Base-by-base conservation (phyloP, 2,888 invertebrate species). In the Netelia virgata region DNA sequence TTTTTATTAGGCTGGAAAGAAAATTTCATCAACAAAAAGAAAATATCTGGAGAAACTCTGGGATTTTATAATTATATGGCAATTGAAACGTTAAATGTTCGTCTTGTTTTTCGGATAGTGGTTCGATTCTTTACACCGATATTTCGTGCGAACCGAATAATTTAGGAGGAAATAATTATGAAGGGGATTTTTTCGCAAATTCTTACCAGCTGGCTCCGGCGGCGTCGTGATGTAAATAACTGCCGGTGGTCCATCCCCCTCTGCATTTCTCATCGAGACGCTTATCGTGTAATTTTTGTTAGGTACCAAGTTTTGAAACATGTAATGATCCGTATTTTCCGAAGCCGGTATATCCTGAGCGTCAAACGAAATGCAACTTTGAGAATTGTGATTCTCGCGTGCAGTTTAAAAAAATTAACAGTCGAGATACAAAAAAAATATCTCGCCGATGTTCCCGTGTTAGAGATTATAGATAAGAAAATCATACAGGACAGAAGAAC, bases 211-310 rank as follows among this genome's bases (percentile, higher is more conserved):
- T 59, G 96, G 95, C 92, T 96, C 94, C 9, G 96, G 94, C 1
- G 96, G 96, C 0, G 97, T 97, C 5, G 95, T 95, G 14, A 97
- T 95, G 74, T 94, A 94, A 10, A 95, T 95, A 74, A 94, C 94
- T 0, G 96, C 96, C 5, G 95, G 94, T 0, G 98, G 98, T 1
- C 98, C 97, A 89, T 96, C 96, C 1, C 98, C 98, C 43, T 96
- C 95, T 1, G 95, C 95, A 91, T 98, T 98, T 86, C 96, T 95
- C 96, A 97, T 97, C 1, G 96, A 95, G 23, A 98, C 95, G 14
- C 96, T 96, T n/a, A 98, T 95, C 6, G 96, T 96, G 91, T 98
- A 98, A 90, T 96, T 96, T 23, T 95, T 95, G 28, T 95, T 95
- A 0, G 97, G 96, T 72, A 95, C 94, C 86, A 98, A 94, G 91